phyloP scores from a whole-genome alignment of 2,888 invertebrate species.

The Automeris io region DNA sequence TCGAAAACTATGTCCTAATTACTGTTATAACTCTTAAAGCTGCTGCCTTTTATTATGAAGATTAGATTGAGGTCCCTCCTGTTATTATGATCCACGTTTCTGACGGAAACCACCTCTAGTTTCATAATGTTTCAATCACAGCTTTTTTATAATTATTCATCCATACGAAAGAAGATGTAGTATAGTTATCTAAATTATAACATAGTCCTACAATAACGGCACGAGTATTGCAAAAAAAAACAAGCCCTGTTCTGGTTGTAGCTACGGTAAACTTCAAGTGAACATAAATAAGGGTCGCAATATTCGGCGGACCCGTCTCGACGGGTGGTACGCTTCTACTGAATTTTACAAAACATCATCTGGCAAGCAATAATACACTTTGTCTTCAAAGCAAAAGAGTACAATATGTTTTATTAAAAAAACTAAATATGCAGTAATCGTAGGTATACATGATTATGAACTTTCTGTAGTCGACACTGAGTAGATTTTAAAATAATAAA shows the following conservation, averaged over 20 bases:
- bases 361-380: constrained; percentile 25
- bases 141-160: constrained; percentile 15
- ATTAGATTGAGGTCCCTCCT: too few relatives aligned
- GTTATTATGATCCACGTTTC: too few relatives aligned
- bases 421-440: constrained; percentile 29
- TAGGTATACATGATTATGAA: constrained; percentile 45
- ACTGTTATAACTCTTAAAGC: too few relatives aligned
- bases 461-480: constrained; percentile 35
- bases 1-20: too few relatives aligned
- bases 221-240: constrained; percentile 52
- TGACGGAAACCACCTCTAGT: too few relatives aligned
- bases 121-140: too few relatives aligned
- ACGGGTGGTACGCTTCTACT: constrained; percentile 48
- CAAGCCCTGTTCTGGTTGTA: constrained; percentile 47
- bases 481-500: constrained; percentile 42
- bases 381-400: constrained; percentile 17
- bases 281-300: constrained; percentile 74
- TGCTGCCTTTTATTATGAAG: too few relatives aligned
- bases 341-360: constrained; percentile 38
- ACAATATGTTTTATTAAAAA: constrained; percentile 14
- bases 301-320: constrained; percentile 66
- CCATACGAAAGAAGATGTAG: constrained; percentile 23
- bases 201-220: constrained; percentile 30
- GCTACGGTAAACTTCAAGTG: constrained; percentile 68
- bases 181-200: constrained; percentile 27